phyloP scores from a whole-genome alignment of 2,113 vertebrate species.

The Toxotes chatareus region DNA sequence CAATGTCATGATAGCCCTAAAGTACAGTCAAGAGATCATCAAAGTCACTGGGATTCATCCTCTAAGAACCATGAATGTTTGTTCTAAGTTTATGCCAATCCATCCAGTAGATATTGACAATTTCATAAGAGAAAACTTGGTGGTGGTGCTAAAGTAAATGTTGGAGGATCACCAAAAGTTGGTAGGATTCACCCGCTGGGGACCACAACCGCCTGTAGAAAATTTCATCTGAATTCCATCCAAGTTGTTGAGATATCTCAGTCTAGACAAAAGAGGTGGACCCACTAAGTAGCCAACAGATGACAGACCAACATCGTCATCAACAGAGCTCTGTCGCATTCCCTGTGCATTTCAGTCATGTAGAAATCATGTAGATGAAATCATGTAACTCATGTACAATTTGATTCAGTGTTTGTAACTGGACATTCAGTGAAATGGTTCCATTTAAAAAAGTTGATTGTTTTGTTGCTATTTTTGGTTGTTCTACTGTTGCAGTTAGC shows the following conservation, averaged over 20 bases:
- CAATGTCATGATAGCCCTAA: no score
- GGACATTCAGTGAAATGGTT: background rate
- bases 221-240: background rate
- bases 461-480: background rate
- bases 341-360: background rate
- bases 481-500: conserved; percentile 1
- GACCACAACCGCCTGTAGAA: background rate
- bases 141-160: background rate
- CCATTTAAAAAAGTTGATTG: no score
- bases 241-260: background rate
- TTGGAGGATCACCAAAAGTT: background rate
- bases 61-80: conserved; percentile 14
- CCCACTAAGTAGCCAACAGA: background rate
- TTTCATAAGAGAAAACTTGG: background rate
- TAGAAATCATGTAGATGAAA: no score
- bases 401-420: background rate
- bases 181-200: background rate
- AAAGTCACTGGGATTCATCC: background rate
- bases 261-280: background rate
- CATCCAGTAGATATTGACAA: background rate
- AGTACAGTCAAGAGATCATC: no score
- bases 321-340: background rate
- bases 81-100: background rate
- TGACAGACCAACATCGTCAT: background rate
- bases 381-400: no score